Conservation (phyloP, 2,797 vertebrate species). For the Antennarius maculatus region DNA sequence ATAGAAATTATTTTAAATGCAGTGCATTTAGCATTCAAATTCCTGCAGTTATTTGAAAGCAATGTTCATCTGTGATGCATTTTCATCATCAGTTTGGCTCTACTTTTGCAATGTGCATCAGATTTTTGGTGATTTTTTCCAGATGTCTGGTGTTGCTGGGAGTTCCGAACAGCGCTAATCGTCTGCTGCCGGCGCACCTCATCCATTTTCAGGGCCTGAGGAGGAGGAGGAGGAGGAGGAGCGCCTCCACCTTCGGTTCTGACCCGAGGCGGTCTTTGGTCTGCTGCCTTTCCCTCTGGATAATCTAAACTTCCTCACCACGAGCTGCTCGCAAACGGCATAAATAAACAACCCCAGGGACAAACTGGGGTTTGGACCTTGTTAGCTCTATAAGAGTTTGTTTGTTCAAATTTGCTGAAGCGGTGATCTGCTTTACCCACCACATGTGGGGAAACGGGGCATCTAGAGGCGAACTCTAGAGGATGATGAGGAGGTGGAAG, state of each 20-base stretch:
- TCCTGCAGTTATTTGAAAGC: not conserved
- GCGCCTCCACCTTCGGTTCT: constrained; percentile 25
- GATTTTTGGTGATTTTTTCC: not conserved
- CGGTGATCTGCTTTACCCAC: constrained; percentile 68
- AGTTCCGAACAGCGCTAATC: not conserved
- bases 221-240: constrained; percentile 4
- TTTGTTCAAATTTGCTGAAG: constrained; percentile 74
- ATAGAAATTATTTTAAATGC: not conserved
- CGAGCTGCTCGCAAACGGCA: constrained; percentile 64
- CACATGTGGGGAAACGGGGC: constrained; percentile 66
- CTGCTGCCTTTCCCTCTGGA: constrained; percentile 57
- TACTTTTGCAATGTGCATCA: not conserved
- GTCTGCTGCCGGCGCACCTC: constrained; percentile 7
- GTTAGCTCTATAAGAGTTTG: constrained; percentile 64
- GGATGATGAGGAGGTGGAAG: not conserved
- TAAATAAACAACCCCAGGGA: constrained; percentile 66
- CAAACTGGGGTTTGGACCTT: constrained; percentile 54
- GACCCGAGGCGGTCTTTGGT: constrained; percentile 54
- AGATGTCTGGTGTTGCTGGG: constrained; percentile 3
- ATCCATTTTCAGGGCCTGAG: constrained; percentile 14
- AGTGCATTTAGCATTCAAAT: not conserved
- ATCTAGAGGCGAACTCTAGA: constrained; percentile 44
- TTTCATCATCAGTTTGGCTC: too few relatives aligned
- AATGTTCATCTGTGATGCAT: not conserved
- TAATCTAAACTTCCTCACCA: constrained; percentile 65